Base-by-base conservation (phyloP, 2,797 vertebrate genomes). In the Cottoperca gobio region DNA sequence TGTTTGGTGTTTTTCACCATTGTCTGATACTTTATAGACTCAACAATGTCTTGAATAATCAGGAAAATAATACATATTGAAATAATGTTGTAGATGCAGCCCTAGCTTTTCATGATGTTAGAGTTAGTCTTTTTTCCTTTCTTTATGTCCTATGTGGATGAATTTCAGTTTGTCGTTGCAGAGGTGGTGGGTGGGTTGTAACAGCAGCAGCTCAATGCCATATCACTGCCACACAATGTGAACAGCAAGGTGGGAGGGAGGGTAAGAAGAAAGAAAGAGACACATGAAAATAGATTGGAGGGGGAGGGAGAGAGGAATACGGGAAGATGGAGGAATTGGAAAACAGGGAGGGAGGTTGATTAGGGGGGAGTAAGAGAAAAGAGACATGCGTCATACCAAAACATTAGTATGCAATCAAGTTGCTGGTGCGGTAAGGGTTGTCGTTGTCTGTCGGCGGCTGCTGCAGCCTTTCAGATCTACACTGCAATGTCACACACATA, bases 371-470 rank as follows among this genome's bases (percentile, higher is more conserved):
- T 68, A 35, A 52, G 49, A 63, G 64, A 55, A 43, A 76, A 37
- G 71, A 37, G 61, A 50, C 57, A 73, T 85, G 86, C 84, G 83
- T 88, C 82, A 83, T 70, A 69, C 58, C 53, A 75, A 80, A 88
- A 89, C 82, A 93, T 92, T 89, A 83, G 86, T 83, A 89, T 91
- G 86, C 87, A 84, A 86, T 85, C 86, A 88, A 86, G 88, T 83
- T 82, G 70, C 62, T 88, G 81, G 83, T 87, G 88, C 87, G 17
- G 87, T 72, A 48, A 48, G 70, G 67, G 55, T 50, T 49, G 64
- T 64, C 63, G 58, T 35, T 71, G 80, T 70, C 81, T 82, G 70
- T 80, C 43, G 60, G 82, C 52, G 68, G 76, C 81, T 88, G 88
- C 79, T 13, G 86, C 89, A 86, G 80, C 80, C 73, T 80, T 61